These are phyloP conservation scores for Drosophila bunnanda DNA, from an alignment of 2,888 invertebrate species.

Conservation along the genomic window DNA sequence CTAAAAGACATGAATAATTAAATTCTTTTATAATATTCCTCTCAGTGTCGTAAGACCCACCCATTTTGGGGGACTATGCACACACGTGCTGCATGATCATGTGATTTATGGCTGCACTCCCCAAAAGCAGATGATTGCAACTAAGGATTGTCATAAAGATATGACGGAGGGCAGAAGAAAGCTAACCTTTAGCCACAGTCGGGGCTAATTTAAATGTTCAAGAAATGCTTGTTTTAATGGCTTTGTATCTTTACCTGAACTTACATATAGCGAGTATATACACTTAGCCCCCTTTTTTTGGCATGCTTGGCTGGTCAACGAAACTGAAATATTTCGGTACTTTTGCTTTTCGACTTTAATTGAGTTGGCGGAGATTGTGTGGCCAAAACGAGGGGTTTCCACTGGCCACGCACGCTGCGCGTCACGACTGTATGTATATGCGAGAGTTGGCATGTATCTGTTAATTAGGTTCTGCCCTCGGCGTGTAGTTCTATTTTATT, in stretches of 20 bases:
- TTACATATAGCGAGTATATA: background rate
- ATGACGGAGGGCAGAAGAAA: conserved; percentile 17
- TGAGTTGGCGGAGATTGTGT: conserved; percentile 46
- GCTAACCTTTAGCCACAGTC: conserved; percentile 26
- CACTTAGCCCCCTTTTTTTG: conserved; percentile 22
- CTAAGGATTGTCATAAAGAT: conserved; percentile 43
- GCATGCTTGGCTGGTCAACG: conserved; percentile 62
- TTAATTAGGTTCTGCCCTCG: conserved; percentile 35
- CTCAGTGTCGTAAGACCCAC: conserved; percentile 6
- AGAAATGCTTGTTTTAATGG: conserved; percentile 3
- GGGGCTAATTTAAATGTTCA: conserved; percentile 16
- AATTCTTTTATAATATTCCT: background rate
- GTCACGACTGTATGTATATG: conserved; percentile 45
- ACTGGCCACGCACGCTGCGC: conserved; percentile 66
- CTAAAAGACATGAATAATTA: background rate
- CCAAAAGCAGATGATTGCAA: conserved; percentile 24
- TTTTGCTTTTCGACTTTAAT: conserved; percentile 74
- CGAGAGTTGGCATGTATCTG: conserved; percentile 9
- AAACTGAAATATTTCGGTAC: conserved; percentile 75
- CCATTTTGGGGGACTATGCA: conserved; percentile 1
- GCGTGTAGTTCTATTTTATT: conserved; percentile 44
- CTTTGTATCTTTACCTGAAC: conserved; percentile 2
- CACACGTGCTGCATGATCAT: conserved; percentile 44
- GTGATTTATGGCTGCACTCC: conserved; percentile 30
- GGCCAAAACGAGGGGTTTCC: conserved; percentile 20